A percentile compares a stretch with the other conserved stretches of the same genome.
Evolutionary conservation across 1,140 invertebrate species (phyloP).

Genomic region (Drusus annulatus): DNA sequence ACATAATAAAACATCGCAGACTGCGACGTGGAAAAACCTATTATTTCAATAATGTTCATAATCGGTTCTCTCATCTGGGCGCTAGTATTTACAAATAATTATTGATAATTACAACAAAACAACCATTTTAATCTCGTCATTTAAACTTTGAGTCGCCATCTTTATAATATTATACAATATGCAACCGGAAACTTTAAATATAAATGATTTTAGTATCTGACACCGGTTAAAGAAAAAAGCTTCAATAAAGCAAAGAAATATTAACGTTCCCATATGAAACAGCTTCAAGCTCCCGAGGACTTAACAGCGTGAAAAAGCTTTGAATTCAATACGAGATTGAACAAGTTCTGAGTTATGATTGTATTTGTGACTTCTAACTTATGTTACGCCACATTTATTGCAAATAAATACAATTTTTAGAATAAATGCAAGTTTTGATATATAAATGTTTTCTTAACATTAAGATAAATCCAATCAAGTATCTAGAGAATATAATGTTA

Average conservation of each 20-base stretch:
- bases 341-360: not conserved
- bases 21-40: conserved; percentile 9
- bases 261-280: not conserved
- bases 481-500: too few species aligned
- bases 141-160: not conserved
- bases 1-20: conserved; percentile 36
- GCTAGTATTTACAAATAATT: conserved; percentile 15
- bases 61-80: not conserved
- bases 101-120: conserved; percentile 15
- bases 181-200: not conserved
- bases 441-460: too few species aligned
- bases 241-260: not conserved
- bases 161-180: not conserved
- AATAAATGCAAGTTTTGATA: too few species aligned
- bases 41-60: conserved; percentile 16
- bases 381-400: not conserved
- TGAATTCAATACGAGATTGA: not conserved
- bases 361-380: too few species aligned
- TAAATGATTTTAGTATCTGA: not conserved
- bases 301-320: conserved; percentile 7
- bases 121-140: conserved; percentile 32
- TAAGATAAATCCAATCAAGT: too few species aligned
- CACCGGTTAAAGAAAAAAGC: not conserved
- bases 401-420: not conserved
- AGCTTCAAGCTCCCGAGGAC: not conserved